phyloP scores from a whole-genome alignment of 2,113 vertebrate species.

The Ardeotis arabs region DNA sequence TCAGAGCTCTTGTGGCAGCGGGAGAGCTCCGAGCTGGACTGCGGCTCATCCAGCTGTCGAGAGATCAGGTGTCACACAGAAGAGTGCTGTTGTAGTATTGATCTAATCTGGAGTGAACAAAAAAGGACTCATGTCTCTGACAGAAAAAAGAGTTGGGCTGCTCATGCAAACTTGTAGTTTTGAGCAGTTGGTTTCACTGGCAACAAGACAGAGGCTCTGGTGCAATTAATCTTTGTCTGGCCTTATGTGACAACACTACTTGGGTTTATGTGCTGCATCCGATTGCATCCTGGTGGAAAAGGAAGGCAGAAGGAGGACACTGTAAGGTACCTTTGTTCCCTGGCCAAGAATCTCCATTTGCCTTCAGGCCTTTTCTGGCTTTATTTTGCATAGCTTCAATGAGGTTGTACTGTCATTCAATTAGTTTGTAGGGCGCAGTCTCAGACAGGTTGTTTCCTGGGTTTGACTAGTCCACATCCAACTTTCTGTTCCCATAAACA shows the following conservation, averaged over 20 bases:
- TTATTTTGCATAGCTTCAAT: neutral
- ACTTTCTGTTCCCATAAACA: neutral
- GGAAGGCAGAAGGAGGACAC: neutral
- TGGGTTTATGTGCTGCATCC: neutral
- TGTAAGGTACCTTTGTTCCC: neutral
- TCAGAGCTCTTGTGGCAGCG: neutral
- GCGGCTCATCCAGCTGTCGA: neutral
- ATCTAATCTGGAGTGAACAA: neutral
- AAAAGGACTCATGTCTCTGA: neutral
- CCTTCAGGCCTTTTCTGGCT: neutral
- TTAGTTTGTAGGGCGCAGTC: neutral
- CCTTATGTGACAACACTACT: neutral
- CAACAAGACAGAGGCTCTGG: neutral
- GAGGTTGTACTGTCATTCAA: rapidly evolving
- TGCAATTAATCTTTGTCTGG: neutral
- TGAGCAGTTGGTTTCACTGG: neutral
- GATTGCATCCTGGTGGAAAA: neutral
- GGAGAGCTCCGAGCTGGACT: neutral
- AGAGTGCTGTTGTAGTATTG: neutral
- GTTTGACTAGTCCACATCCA: neutral
- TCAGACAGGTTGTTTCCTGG: neutral
- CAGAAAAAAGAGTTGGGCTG: neutral
- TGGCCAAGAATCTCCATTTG: neutral
- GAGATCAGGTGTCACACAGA: neutral
- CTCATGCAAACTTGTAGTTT: neutral